Base-by-base conservation (phyloP, 2,888 invertebrate species). In the Drosophila niveifrons region DNA sequence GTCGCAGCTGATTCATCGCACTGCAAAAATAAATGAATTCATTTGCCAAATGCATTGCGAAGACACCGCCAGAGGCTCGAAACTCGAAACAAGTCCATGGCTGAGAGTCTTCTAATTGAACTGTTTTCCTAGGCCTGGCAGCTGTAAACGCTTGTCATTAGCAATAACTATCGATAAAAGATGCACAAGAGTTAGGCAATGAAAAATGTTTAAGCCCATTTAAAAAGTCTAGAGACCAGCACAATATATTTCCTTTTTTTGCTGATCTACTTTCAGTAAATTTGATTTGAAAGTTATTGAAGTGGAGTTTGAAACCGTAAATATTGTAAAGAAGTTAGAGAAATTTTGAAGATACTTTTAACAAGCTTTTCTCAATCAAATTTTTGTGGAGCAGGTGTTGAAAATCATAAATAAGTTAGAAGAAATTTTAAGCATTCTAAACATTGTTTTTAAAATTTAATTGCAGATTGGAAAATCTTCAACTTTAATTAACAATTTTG, bases 1-100 rank as follows among this genome's bases (percentile, higher is more conserved):
- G 41, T 51, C 67, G 61, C 43, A 64, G 85, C 83, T 83, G 83
- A 88, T 83, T 85, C 88, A 83, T 83, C 88, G 88, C 75, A 67
- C 36, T 23, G 41, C 39, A 41, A 58, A 78, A 77, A 74, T 72
- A 83, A 88, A 88, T 88, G 88, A 88, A 83, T 83, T 83, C 83
- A 83, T 88, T 83, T 88, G 80, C 62, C 78, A 78, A 79, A 79
- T 78, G 69, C 78, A 58, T 55, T 64, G 57, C 56, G 59, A 63
- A 68, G 64, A 48, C 65, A 41, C 51, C 13, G 66, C 86, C 77
- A 36, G 41, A 53, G 82, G 64, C 61, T 15, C 29, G n/a, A n/a
- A 46, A 29, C 23, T 48, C n/a, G 23, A 34, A 34, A 15, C 47
- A 44, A 13, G n/a, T 48, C 13, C 23, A 50, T 10, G 31, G 31